Base-by-base conservation (phyloP, 2,888 invertebrate species). In the Heliconius charithonia region DNA sequence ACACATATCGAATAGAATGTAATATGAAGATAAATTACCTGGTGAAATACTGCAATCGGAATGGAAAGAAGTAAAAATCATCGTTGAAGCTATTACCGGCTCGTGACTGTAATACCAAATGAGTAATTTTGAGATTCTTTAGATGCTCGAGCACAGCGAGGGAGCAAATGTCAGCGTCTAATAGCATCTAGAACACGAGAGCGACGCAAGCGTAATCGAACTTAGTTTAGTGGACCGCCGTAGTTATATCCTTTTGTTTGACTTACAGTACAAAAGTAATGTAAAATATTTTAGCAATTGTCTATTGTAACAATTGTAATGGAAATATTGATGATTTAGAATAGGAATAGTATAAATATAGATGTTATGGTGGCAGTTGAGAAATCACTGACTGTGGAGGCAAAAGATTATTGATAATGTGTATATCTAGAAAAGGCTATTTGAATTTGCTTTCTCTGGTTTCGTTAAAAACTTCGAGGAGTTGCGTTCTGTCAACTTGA, bases 61-160 rank as follows among this genome's bases (percentile, higher is more conserved):
- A 93, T 92, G 89, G 89, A 93, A 93, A 94, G 93, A 94, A 93
- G 93, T 92, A 94, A 93, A 95, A 95, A 95, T 94, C 94, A 94
- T 91, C 91, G 88, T 86, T 83, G 88, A 87, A 91, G 93, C 87
- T 88, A 89, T 87, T 87, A 88, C 87, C 85, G 87, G 84, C 87
- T 86, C 94, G 94, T 94, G 95, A 92, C 93, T 93, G 89, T 90
- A 94, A 94, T 95, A 88, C 90, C 88, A 86, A 92, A 94, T 93
- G 93, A 93, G 94, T 93, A 93, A 93, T 94, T 93, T 93, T 90
- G 88, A 93, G 92, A 94, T 95, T 92, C 95, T 86, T 88, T 88
- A 89, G 93, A 93, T 92, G 91, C 89, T 83, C 86, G 86, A n/a
- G n/a, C 85, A 86, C 88, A 86, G 88, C 84, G 86, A 89, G 89